Evolutionary conservation across 2,113 vertebrate species (phyloP), one percentile per base, ranked within the genome.

Genomic region (Gallinago media): DNA sequence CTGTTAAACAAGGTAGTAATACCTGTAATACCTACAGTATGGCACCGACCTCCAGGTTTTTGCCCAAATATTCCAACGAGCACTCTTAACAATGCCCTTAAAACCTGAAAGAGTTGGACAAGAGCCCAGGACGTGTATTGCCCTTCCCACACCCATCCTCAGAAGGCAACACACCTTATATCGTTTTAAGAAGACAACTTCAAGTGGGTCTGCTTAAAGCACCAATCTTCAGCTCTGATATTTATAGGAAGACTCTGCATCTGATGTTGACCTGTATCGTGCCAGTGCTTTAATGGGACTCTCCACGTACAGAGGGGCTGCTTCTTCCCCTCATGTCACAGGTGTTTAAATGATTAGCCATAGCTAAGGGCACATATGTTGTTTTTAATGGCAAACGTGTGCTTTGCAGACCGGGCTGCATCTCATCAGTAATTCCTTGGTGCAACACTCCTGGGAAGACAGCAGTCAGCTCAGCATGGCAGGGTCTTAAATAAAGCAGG

Each of bases 401-500:
- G 32, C 66, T 93, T 75, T 87, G 31, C 72, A 93, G 85, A 50
- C 15, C 55, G 81, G 67, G 72, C 44, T 88, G 52, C 68, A 80
- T 44, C 79, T 91, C 85, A 61, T 86, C 72, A 65, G 8, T 65
- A 68, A 95, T 63, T 80, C 65, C 63, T 90, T 59, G 67, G 55
- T 92, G 72, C 72, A 78, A 84, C 59, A 21, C 29, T 77, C 31
- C 56, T 58, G 52, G 61, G 56, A 75, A 88, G 54, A 77, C 67
- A 95, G 68, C 44, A 95, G 71, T n/a, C 44, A 88, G 85, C 82
- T 62, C 92, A 88, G 92, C 75, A 58, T 40, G 73, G 46, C 22
- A 34, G 46, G 40, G 9, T 44, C 77, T 84, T 68, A 75, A 86
- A 91, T 49, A 84, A 90, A 92, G 65, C 65, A 72, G 79, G 14